Evolutionary conservation across 2,888 invertebrate species (phyloP).

Genomic region (Eurois occulta): DNA sequence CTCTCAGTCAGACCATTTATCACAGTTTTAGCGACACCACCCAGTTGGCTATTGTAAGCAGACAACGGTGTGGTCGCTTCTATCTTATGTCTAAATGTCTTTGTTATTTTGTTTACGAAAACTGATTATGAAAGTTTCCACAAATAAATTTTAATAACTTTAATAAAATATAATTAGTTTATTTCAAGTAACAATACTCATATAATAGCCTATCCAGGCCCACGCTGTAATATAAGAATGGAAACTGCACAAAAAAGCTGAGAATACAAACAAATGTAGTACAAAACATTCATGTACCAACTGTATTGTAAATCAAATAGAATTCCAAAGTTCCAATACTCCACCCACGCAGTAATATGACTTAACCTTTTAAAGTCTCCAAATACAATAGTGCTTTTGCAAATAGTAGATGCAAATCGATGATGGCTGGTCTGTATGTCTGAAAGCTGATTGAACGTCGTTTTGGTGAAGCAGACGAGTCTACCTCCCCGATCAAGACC

Average conservation of each 20-base stretch:
- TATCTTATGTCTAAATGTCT: background rate
- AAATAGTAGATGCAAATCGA: background rate
- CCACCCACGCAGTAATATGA: background rate
- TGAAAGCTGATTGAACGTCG: background rate
- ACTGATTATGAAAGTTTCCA: background rate
- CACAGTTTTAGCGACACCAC: background rate
- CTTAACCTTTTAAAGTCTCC: background rate
- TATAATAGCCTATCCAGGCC: background rate
- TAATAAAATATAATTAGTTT: too few relatives aligned
- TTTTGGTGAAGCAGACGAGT: too few relatives aligned
- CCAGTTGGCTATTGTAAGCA: background rate
- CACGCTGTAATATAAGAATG: background rate
- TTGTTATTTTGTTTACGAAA: background rate
- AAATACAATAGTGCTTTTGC: background rate
- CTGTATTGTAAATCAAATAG: background rate
- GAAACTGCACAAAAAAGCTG: background rate
- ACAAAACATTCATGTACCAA: background rate
- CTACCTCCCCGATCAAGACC: too few relatives aligned
- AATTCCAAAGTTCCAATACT: slow-evolving; percentile 5
- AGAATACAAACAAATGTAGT: background rate
- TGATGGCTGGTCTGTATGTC: background rate
- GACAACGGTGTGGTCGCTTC: background rate
- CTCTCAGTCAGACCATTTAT: too few relatives aligned
- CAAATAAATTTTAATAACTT: background rate
- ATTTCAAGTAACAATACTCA: too few relatives aligned